Evolutionary conservation across 2,113 vertebrate genomes (phyloP), one percentile per base, ranked within the genome.

Genomic region (Leucopternis melanops): DNA sequence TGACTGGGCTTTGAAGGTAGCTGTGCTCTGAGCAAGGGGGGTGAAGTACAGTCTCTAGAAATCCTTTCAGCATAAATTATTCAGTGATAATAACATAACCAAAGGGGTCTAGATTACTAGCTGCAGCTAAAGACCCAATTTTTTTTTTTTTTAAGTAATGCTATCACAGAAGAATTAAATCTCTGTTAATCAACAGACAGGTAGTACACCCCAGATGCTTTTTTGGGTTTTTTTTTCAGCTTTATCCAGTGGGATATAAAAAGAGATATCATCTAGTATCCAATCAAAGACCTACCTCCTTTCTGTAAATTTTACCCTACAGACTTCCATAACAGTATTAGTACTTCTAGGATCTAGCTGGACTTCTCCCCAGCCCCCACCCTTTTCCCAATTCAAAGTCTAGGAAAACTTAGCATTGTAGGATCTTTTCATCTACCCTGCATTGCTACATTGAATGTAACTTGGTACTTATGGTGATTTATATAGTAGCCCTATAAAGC

Each of bases 371-470:
- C 16, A 6, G 2, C 3, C 26, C 9, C 11, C 13, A 52, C 26
- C 14, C 50, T 77, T 69, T 65, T 54, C 65, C 9, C 81, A 57
- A 1, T 25, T 72, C 42, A 54, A 27, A 62, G 7, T 20, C 44
- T 18, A 21, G 45, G n/a, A 65, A 52, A 20, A 34, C 0, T 2
- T 62, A 29, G 21, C 31, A 19, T 12, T 23, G 32, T 54, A 79
- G 38, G 23, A 49, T 45, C 45, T 85, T 70, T 23, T 55, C 29
- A 11, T 69, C 65, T 36, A 23, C 22, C n/a, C 38, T 13, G 4
- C 3, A 0, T 11, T 54, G 16, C 38, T 49, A 8, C 25, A 15
- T 4, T 15, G 26, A 77, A 21, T 2, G 0, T 15, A 75, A 36
- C 38, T 59, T 27, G 0, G 15, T 49, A n/a, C 21, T 49, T 71